A percentile compares a stretch with the other conserved stretches of the same genome.
phyloP scores from a whole-genome alignment of 2,888 invertebrate genomes.

The Apocheima hispidaria region DNA sequence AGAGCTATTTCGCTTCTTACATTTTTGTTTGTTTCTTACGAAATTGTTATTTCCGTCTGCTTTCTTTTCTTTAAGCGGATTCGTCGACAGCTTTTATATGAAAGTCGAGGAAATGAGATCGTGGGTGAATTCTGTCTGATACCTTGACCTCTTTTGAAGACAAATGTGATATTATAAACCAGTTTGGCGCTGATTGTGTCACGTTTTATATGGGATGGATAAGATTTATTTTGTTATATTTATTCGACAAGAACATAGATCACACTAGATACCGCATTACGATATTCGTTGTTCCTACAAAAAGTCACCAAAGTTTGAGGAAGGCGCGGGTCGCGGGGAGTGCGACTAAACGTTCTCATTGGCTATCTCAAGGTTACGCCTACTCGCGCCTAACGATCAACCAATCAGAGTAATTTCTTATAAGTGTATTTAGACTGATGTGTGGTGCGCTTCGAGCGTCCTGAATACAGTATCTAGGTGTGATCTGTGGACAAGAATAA shows the following conservation, averaged over 20 bases:
- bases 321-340: too few species aligned
- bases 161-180: conserved; percentile 63
- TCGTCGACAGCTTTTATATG: conserved; percentile 73
- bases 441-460: too few species aligned
- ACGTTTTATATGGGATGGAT: conserved; percentile 26
- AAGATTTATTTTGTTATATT: conserved; percentile 22
- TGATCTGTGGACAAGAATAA: too few species aligned
- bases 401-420: too few species aligned
- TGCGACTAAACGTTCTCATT: too few species aligned
- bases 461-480: too few species aligned
- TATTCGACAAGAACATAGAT: conserved; percentile 4
- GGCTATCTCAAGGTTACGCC: too few species aligned
- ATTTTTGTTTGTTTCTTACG: conserved; percentile 82
- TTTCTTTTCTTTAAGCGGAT: conserved; percentile 81
- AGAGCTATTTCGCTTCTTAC: conserved; percentile 76
- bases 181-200: conserved; percentile 54
- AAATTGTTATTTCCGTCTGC: conserved; percentile 84
- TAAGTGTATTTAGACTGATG: too few species aligned
- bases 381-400: too few species aligned
- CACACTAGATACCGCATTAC: too few species aligned
- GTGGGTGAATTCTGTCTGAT: conserved; percentile 67
- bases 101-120: conserved; percentile 80
- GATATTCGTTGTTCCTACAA: too few species aligned
- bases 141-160: conserved; percentile 71
- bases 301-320: too few species aligned